A percentile compares a stretch with the other conserved stretches of the same genome.
Conservation (phyloP, 2,888 invertebrate species). For the Bugulina stolonifera region DNA sequence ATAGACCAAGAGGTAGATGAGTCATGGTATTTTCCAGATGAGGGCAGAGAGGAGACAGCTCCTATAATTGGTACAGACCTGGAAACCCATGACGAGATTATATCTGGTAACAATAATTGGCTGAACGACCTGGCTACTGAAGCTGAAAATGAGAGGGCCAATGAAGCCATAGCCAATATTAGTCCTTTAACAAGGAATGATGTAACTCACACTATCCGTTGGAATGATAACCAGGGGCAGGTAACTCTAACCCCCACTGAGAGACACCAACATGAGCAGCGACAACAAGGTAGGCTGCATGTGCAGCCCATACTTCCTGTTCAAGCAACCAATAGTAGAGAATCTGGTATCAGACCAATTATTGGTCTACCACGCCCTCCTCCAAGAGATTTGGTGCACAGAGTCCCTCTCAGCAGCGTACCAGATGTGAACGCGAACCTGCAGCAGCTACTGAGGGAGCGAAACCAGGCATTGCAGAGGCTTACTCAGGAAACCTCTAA, state of each 20-base stretch:
- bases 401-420: neutral
- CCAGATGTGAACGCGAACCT: constrained; percentile 13
- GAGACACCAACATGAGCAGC: neutral
- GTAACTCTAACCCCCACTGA: neutral
- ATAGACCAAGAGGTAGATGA: neutral
- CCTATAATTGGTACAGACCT: neutral
- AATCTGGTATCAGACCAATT: neutral
- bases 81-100: neutral
- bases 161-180: neutral
- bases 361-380: neutral
- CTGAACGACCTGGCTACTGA: neutral
- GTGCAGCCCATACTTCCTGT: neutral
- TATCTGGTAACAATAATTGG: neutral
- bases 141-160: neutral
- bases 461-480: neutral
- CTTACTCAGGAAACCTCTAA: neutral
- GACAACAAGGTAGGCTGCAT: neutral
- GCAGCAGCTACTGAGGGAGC: neutral
- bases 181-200: neutral
- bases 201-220: neutral
- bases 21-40: constrained; percentile 17
- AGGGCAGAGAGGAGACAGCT: neutral
- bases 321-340: neutral
- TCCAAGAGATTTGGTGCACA: neutral
- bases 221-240: neutral